Conservation (phyloP, 1,140 invertebrate species). For the Eumaeus atala region DNA sequence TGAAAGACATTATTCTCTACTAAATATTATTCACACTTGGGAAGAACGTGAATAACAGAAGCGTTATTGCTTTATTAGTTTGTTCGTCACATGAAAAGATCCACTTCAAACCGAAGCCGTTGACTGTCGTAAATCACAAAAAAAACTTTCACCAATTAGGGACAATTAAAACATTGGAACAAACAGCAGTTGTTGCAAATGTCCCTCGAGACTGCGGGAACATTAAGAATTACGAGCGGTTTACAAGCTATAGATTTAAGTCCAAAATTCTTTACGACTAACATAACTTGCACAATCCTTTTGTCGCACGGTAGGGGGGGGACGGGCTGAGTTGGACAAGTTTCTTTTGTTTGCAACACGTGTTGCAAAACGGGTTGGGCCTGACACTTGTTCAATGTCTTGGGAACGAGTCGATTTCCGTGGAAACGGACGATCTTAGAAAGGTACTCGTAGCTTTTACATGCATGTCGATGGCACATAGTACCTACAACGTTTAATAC, state of each 20-base stretch:
- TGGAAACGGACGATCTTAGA: constrained; percentile 17
- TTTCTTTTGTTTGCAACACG: constrained; percentile 72
- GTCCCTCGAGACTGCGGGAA: constrained; percentile 63
- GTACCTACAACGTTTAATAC: too few species aligned
- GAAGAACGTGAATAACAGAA: too few species aligned
- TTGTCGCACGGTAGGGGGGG: constrained; percentile 37
- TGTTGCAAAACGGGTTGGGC: constrained; percentile 70
- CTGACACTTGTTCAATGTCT: constrained; percentile 62
- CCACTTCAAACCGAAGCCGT: neutral
- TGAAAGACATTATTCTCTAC: too few species aligned
- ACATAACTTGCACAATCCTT: constrained; percentile 72
- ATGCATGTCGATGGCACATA: neutral
- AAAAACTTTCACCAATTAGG: constrained; percentile 69
- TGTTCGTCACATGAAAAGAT: neutral
- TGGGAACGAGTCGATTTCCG: constrained; percentile 46
- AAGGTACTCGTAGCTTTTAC: neutral
- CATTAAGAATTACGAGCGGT: constrained; percentile 65
- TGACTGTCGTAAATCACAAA: constrained; percentile 56
- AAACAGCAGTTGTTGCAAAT: constrained; percentile 72
- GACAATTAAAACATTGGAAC: constrained; percentile 71
- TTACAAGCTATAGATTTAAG: constrained; percentile 68
- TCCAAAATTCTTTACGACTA: constrained; percentile 70
- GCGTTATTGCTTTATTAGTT: too few species aligned
- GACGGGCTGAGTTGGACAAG: constrained; percentile 45
- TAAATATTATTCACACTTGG: too few species aligned